A percentile compares a stretch with the other conserved stretches of the same genome.
Evolutionary conservation across 2,797 vertebrate genomes (phyloP).

Genomic region (Rhodeus uyekii): DNA sequence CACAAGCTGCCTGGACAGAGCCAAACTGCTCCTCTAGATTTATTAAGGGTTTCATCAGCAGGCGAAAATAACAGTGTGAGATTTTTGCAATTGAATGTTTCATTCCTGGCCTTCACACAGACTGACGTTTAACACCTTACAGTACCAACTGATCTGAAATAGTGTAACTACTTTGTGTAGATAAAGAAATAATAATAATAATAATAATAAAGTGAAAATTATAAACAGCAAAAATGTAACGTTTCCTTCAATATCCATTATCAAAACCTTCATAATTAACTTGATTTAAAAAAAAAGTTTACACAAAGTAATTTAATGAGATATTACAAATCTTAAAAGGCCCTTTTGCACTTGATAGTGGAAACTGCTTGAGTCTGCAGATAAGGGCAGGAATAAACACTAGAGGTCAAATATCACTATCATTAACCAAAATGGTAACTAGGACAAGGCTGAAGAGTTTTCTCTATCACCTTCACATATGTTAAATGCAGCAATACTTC

Average conservation of each 20-base stretch:
- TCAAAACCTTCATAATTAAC: background rate
- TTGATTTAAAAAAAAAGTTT: too few relatives aligned
- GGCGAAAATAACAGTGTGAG: background rate
- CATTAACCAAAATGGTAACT: background rate
- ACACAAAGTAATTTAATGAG: too few relatives aligned
- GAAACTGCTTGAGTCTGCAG: conserved; percentile 37
- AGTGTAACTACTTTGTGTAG: background rate
- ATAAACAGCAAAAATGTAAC: too few relatives aligned
- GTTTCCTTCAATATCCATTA: background rate
- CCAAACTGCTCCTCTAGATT: background rate
- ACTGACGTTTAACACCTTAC: background rate
- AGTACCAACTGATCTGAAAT: background rate
- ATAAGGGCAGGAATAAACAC: conserved; percentile 43
- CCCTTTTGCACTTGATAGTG: conserved; percentile 2
- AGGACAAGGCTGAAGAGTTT: conserved; percentile 1
- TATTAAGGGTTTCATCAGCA: background rate
- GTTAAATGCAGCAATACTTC: background rate
- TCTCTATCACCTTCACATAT: background rate
- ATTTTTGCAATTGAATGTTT: background rate
- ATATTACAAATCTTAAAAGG: background rate
- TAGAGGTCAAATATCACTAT: conserved; percentile 25
- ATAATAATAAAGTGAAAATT: too few relatives aligned
- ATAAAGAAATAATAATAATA: background rate
- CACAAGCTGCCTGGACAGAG: background rate
- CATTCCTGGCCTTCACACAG: background rate